Conservation (phyloP, 2,797 vertebrate genomes). For the Hemitrygon akajei region DNA sequence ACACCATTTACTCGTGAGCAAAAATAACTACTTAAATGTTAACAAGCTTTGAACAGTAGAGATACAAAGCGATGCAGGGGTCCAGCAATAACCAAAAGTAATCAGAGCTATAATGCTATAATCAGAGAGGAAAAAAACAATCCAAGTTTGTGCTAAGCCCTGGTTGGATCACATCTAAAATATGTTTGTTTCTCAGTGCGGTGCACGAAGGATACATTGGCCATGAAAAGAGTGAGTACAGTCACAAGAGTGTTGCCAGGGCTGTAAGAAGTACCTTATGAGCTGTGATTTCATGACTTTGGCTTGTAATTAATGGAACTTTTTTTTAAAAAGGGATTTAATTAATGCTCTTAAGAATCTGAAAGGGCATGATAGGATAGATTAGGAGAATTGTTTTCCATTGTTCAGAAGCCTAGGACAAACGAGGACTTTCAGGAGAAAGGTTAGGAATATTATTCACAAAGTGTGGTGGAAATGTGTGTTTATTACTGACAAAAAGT, state of each 20-base stretch:
- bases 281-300: not conserved
- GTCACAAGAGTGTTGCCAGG: no score
- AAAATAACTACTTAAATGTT: no score
- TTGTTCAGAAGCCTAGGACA: not conserved
- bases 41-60: no score
- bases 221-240: no score
- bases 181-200: no score
- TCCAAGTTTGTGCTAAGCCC: not conserved
- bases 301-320: not conserved
- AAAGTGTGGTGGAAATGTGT: not conserved
- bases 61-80: no score
- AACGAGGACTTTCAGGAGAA: not conserved
- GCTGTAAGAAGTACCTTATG: not conserved
- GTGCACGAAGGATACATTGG: no score
- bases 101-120: no score
- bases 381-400: not conserved
- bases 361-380: not conserved
- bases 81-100: no score
- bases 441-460: not conserved
- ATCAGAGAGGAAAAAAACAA: not conserved
- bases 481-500: not conserved
- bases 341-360: not conserved
- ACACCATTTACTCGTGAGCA: no score
- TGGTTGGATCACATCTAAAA: not conserved
- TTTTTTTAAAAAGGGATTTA: not conserved